Conservation (phyloP, 2,888 invertebrate species). For the Tuta absoluta region DNA sequence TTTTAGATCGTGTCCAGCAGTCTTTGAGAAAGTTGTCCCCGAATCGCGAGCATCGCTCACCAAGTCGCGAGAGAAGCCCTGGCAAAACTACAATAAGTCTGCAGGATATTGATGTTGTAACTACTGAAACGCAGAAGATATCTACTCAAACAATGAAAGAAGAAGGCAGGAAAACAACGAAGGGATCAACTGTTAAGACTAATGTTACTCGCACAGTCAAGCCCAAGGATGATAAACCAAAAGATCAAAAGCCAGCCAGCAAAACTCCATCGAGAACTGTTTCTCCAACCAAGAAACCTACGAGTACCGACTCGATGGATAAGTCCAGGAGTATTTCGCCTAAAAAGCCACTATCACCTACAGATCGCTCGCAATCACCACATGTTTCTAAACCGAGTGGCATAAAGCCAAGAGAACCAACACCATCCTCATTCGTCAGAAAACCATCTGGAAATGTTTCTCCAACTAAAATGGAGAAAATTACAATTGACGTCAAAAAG, state of each 20-base stretch:
- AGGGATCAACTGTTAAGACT: constrained; percentile 35
- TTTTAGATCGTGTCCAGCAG: constrained; percentile 65
- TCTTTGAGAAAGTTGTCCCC: constrained; percentile 70
- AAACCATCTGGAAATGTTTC: constrained; percentile 55
- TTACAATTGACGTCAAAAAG: constrained; percentile 56
- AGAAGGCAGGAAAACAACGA: constrained; percentile 32
- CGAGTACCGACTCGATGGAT: constrained; percentile 47
- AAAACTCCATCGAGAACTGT: constrained; percentile 59
- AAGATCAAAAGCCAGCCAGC: constrained; percentile 46
- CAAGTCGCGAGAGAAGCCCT: constrained; percentile 56
- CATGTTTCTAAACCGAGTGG: constrained; percentile 59
- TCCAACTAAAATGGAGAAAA: constrained; percentile 58
- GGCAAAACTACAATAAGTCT: constrained; percentile 56
- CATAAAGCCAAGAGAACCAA: constrained; percentile 58
- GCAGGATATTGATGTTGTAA: constrained; percentile 49
- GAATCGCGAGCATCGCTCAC: constrained; percentile 56
- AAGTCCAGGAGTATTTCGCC: constrained; percentile 68
- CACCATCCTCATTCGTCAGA: constrained; percentile 49
- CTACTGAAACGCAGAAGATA: constrained; percentile 30
- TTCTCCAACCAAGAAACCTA: constrained; percentile 63
- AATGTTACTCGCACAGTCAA: constrained; percentile 36
- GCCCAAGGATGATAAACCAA: constrained; percentile 44
- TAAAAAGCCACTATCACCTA: constrained; percentile 55
- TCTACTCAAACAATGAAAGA: constrained; percentile 38
- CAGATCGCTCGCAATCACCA: constrained; percentile 65